These are phyloP conservation scores for Gavia stellata DNA, from an alignment of 2,113 vertebrate species.

Conservation along the genomic window DNA sequence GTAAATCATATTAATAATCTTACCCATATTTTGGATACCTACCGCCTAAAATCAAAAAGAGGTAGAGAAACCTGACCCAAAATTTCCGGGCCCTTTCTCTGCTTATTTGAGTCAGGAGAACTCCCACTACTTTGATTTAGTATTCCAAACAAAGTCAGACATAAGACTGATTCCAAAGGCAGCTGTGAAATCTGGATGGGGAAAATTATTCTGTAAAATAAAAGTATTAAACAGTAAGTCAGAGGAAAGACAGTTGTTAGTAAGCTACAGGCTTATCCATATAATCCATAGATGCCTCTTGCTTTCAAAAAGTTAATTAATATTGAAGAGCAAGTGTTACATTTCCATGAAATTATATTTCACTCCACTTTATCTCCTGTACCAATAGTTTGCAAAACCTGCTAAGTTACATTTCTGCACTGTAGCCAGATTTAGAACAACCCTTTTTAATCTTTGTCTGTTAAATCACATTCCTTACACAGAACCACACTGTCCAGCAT, in stretches of 20 bases:
- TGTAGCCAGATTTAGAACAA: background rate
- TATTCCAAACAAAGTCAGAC: constrained; percentile 88
- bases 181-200: constrained; percentile 92
- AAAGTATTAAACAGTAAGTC: constrained; percentile 22
- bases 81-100: constrained; percentile 88
- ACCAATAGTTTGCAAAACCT: background rate
- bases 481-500: background rate
- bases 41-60: constrained; percentile 93
- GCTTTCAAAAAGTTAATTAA: background rate
- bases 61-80: constrained; percentile 90
- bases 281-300: background rate
- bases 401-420: background rate
- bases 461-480: background rate
- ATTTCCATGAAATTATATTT: background rate
- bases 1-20: background rate
- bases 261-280: background rate
- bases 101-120: constrained; percentile 95
- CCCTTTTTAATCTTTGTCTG: background rate
- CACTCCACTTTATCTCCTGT: background rate
- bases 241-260: constrained; percentile 11
- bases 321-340: background rate
- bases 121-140: constrained; percentile 86
- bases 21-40: constrained; percentile 42
- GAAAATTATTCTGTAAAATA: constrained; percentile 87
- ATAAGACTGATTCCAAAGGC: constrained; percentile 89